Evolutionary conservation across 2,888 invertebrate species (phyloP).

Genomic region (Polyommatus iphigenia): DNA sequence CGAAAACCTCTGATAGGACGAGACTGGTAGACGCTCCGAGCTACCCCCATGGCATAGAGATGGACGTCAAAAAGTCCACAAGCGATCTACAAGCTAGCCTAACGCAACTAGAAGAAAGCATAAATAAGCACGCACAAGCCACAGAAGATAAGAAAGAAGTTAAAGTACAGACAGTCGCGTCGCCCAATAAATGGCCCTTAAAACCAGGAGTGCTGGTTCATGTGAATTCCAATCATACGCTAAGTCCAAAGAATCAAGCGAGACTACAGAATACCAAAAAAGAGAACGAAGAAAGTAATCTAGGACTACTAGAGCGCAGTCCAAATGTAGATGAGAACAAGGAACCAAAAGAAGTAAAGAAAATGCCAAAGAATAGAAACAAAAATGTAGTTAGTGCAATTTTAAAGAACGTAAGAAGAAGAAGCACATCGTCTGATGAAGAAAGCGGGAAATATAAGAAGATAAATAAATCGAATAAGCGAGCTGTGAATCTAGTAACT

Average conservation of each 20-base stretch:
- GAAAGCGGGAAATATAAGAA: slow-evolving; percentile 74
- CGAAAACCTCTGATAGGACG: slow-evolving; percentile 72
- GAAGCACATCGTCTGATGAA: slow-evolving; percentile 67
- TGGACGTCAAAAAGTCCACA: slow-evolving; percentile 57
- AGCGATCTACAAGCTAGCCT: slow-evolving; percentile 56
- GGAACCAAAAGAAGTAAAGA: slow-evolving; percentile 54
- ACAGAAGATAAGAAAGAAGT: slow-evolving; percentile 53
- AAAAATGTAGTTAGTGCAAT: slow-evolving; percentile 64
- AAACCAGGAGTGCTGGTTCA: slow-evolving; percentile 94
- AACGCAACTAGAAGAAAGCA: slow-evolving; percentile 57
- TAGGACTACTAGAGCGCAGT: slow-evolving; percentile 70
- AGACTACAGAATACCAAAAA: slow-evolving; percentile 54
- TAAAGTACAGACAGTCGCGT: slow-evolving; percentile 61
- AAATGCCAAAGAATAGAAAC: slow-evolving; percentile 66
- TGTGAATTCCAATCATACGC: slow-evolving; percentile 89
- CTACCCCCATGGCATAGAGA: slow-evolving; percentile 59
- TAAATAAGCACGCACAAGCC: slow-evolving; percentile 47
- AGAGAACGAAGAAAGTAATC: slow-evolving; percentile 52
- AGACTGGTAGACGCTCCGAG: slow-evolving; percentile 65
- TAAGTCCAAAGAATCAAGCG: slow-evolving; percentile 79
- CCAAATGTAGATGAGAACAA: slow-evolving; percentile 49
- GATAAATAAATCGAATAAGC: slow-evolving; percentile 72
- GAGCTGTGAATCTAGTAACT: slow-evolving; percentile 67
- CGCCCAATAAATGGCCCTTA: slow-evolving; percentile 90
- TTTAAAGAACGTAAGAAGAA: slow-evolving; percentile 63